Evolutionary conservation across 2,888 invertebrate species (phyloP), one percentile per base, ranked within the genome.

Genomic region (Altica lythri): DNA sequence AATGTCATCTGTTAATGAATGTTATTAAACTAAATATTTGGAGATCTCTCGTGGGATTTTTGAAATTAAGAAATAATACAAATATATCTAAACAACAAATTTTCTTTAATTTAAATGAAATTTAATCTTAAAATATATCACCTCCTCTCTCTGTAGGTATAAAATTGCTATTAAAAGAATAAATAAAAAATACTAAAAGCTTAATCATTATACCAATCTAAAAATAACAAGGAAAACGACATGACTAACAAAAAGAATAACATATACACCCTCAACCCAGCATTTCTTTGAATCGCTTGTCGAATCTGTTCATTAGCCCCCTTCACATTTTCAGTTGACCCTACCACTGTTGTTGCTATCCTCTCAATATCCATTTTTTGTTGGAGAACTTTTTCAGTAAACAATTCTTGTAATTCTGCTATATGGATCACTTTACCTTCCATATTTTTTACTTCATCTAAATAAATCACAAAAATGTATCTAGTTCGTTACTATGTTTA

Each of bases 151-250:
- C n/a, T n/a, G n/a, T n/a, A n/a, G n/a, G n/a, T n/a, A n/a, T n/a
- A n/a, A n/a, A n/a, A n/a, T n/a, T n/a, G n/a, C 22, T 19, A 19
- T 19, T 29, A 16, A 17, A 18, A 2, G 10, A 25, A 13, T 27
- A 50, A 47, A 38, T 43, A 44, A 52, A 44, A 29, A 18, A 17
- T 16, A 10, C 16, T 16, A 35, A 29, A 42, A 19, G 9, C 29
- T 18, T 79, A 89, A 71, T 91, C 91, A 82, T 98, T 98, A 76
- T 98, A 99, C 98, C 98, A 99, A 80, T 99, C 97, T 46, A 99
- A 81, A 77, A 99, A 99, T 6, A 99, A 79, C 45, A 99, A 80
- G 13, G 95, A 91, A 75, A 98, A 95, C 29, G 97, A 95, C 86
- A 97, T 90, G 29, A 98, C 95, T 64, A 98, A 79, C 48, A 99